phyloP scores from a whole-genome alignment of 2,113 vertebrate genomes.

The Zonotrichia leucophrys region DNA sequence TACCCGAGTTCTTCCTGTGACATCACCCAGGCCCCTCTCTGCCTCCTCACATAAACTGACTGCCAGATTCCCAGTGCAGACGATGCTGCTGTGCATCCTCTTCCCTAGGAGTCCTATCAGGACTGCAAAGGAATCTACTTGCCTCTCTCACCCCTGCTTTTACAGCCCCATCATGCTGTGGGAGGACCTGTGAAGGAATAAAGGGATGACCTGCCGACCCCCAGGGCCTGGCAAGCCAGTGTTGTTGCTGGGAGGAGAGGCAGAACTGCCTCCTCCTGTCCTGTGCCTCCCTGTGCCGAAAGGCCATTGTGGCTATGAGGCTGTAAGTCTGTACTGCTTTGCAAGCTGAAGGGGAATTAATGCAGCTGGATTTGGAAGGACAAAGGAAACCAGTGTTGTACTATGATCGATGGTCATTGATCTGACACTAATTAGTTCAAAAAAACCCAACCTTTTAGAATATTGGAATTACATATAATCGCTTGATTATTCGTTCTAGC shows the following conservation, averaged over 20 bases:
- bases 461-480: slow-evolving; percentile 58
- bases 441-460: slow-evolving; percentile 26
- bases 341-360: slow-evolving; percentile 63
- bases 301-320: neutral
- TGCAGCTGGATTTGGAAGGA: slow-evolving; percentile 66
- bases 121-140: neutral
- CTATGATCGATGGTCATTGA: slow-evolving; percentile 61
- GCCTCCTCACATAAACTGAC: neutral
- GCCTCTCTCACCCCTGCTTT: neutral
- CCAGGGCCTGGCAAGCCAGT: neutral
- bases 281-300: neutral
- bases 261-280: neutral
- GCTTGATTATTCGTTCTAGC: slow-evolving; percentile 43
- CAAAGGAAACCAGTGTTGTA: slow-evolving; percentile 64
- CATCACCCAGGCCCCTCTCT: neutral
- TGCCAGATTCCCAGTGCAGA: neutral
- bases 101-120: neutral
- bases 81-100: neutral
- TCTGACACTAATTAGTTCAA: slow-evolving; percentile 64
- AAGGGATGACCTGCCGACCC: neutral
- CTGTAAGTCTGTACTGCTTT: neutral
- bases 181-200: neutral
- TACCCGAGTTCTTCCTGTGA: neutral
- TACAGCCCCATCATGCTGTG: neutral
- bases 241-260: neutral